Base-by-base conservation (phyloP, 2,888 invertebrate genomes). In the Helicoverpa assulta region DNA sequence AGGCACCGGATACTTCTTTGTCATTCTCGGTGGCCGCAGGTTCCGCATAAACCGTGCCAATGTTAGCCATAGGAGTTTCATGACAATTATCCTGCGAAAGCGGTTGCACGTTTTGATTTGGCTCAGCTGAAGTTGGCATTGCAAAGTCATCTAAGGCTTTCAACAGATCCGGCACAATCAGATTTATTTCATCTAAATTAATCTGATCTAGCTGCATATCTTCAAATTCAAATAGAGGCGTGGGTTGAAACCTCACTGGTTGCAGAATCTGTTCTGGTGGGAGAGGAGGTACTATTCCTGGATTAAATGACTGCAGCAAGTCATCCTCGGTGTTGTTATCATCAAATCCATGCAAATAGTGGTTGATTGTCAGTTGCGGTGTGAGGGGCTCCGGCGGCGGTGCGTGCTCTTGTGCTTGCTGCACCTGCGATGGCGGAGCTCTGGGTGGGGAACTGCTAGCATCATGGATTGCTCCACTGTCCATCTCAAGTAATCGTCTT, bases 21-120 rank as follows among this genome's bases (percentile, higher is more conserved):
- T 0, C 40, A 40, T 14, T 12, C 7, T 16, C 16, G 5, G 47
- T 47, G 47, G 6, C 6, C 47, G 47, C 5, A 47, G n/a, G 47
- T 47, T 47, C 47, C n/a, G 47, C n/a, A n/a, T 47, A n/a, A n/a
- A n/a, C n/a, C 47, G 47, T 47, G 47, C n/a, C n/a, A 47, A 47
- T 47, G n/a, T 47, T 47, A 47, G 47, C n/a, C 47, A 16, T n/a
- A 47, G 5, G 1, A 47, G 6, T 6, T n/a, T 47, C 47, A 47
- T n/a, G n/a, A 47, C n/a, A 6, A 47, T 7, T 47, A 47, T 47
- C n/a, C 16, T 47, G 16, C 47, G 6, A 6, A n/a, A 1, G 0
- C 5, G 47, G 47, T 0, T 5, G 47, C 47, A n/a, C n/a, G 6
- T 16, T 47, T 47, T 47, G 16, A 47, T 47, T 7, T 6, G 47